Evolutionary conservation across 2,113 vertebrate genomes (phyloP).

Genomic region (Zeus faber): DNA sequence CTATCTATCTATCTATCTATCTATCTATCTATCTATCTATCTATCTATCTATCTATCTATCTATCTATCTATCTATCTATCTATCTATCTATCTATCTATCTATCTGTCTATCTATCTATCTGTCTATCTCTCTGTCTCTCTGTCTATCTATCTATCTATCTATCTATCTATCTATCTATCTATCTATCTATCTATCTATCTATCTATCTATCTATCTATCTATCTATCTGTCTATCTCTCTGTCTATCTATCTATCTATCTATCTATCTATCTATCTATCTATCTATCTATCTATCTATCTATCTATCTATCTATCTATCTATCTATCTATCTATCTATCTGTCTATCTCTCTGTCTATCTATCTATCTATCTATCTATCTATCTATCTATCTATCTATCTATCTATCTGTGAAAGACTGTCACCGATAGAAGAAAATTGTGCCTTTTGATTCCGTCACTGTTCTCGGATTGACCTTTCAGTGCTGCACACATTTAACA

Average conservation of each 20-base stretch:
- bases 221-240: slow-evolving; percentile 6
- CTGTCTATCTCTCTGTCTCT: neutral
- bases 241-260: neutral
- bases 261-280: neutral
- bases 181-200: neutral
- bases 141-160: neutral
- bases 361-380: neutral
- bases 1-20: slow-evolving; percentile 1
- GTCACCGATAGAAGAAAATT: slow-evolving; percentile 11
- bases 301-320: neutral
- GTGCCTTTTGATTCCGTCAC: slow-evolving; percentile 34
- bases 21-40: neutral
- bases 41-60: neutral
- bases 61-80: neutral
- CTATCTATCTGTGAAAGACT: neutral
- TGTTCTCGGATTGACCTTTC: slow-evolving; percentile 48
- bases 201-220: slow-evolving; percentile 5
- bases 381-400: neutral
- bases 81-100: neutral
- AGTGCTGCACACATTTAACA: slow-evolving; percentile 39
- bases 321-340: slow-evolving; percentile 10
- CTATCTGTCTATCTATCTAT: slow-evolving; percentile 9
- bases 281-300: neutral
- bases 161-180: neutral
- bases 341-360: neutral